These are phyloP conservation scores for Semicossyphus pulcher DNA, from an alignment of 2,113 vertebrate species.

Conservation along the genomic window DNA sequence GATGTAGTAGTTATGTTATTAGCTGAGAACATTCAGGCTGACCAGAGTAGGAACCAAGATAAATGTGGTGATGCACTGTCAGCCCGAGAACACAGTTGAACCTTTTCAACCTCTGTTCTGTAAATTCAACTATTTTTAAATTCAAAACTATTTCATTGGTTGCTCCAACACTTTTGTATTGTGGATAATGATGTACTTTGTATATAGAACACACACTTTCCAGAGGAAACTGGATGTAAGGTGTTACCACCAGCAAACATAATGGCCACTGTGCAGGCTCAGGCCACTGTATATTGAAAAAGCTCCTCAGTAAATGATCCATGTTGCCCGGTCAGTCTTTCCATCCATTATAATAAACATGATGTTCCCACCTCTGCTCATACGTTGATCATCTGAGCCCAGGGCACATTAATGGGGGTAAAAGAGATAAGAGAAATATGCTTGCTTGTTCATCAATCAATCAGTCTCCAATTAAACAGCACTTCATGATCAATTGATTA, in stretches of 20 bases:
- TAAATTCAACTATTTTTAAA: too few relatives aligned
- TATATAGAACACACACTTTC: not conserved
- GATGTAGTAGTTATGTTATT: too few relatives aligned
- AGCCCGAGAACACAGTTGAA: too few relatives aligned
- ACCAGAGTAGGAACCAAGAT: not conserved
- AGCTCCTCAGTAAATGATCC: conserved; percentile 7
- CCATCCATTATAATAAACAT: conserved; percentile 5
- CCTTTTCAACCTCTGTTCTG: too few relatives aligned
- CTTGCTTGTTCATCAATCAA: conserved; percentile 60
- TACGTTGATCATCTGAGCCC: conserved; percentile 16
- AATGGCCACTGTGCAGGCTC: not conserved
- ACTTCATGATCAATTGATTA: conserved; percentile 66
- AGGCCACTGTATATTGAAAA: not conserved
- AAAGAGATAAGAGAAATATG: conserved; percentile 21
- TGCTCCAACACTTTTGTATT: too few relatives aligned
- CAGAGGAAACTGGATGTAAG: not conserved
- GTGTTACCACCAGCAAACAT: not conserved
- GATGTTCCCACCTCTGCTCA: not conserved
- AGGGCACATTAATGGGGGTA: not conserved
- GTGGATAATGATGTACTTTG: too few relatives aligned
- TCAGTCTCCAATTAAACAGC: conserved; percentile 60
- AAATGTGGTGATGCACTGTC: too few relatives aligned
- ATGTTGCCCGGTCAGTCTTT: not conserved
- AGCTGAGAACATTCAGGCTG: too few relatives aligned
- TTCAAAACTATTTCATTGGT: too few relatives aligned